These are phyloP conservation scores for Drosophila silvestris DNA, from an alignment of 2,888 invertebrate species.

Conservation along the genomic window DNA sequence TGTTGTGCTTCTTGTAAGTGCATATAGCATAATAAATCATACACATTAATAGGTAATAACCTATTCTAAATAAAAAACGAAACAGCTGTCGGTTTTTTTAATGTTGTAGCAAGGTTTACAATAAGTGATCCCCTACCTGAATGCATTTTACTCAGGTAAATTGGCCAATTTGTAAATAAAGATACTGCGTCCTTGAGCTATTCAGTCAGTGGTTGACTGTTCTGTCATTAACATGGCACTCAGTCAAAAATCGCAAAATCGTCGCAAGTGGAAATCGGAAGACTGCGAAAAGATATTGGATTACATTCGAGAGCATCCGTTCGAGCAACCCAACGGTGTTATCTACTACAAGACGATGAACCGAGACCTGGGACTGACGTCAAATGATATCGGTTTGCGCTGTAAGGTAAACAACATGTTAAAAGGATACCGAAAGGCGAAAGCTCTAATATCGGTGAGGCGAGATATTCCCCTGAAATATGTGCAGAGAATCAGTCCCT, in stretches of 20 bases:
- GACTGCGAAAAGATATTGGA: constrained; percentile 3
- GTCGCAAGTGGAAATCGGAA: constrained; percentile 2
- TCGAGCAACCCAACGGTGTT: neutral
- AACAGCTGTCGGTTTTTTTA: neutral
- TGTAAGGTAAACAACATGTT: constrained; percentile 12
- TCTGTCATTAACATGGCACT: neutral
- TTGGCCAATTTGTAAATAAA: neutral
- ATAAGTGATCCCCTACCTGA: neutral
- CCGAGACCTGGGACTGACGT: neutral
- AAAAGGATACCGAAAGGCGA: neutral
- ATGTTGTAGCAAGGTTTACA: neutral
- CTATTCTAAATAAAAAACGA: neutral
- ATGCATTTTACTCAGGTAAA: neutral
- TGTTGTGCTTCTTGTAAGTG: neutral
- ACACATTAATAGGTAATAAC: neutral
- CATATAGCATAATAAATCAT: neutral
- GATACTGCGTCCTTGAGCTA: neutral
- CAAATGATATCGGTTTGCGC: neutral
- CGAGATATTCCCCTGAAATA: neutral
- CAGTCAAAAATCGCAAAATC: neutral
- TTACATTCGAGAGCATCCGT: neutral
- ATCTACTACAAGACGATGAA: constrained; percentile 15
- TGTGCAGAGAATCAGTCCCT: constrained; percentile 2
- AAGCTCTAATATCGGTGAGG: fast-evolving
- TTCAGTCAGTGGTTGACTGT: neutral